Percentiles rank a stretch among this genome's conserved stretches.
Conservation (phyloP, 2,888 invertebrate species). For the Byasa hedistus region DNA sequence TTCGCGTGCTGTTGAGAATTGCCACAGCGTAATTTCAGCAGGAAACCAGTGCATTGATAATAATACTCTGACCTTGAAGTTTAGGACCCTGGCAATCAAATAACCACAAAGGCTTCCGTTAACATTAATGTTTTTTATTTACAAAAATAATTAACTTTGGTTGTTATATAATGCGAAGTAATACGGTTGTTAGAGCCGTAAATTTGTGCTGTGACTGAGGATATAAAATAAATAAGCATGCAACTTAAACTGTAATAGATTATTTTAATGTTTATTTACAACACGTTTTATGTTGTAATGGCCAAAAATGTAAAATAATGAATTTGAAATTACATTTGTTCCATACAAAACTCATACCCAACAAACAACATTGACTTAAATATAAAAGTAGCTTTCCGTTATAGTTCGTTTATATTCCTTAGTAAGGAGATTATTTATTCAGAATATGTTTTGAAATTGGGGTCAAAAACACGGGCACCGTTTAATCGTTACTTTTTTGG, state of each 20-base stretch:
- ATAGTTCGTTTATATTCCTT: background rate
- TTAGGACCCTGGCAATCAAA: conserved; percentile 30
- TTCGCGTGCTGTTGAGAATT: conserved; percentile 10
- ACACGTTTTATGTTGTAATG: background rate
- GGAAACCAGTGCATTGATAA: conserved; percentile 1
- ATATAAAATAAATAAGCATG: background rate
- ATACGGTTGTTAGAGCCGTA: background rate
- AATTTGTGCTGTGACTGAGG: background rate
- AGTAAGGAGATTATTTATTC: background rate
- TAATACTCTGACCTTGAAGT: conserved; percentile 31
- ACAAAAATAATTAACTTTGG: conserved; percentile 11
- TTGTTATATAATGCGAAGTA: background rate
- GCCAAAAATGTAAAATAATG: no score
- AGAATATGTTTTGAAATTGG: conserved; percentile 9
- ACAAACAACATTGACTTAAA: background rate
- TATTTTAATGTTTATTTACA: background rate
- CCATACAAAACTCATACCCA: background rate
- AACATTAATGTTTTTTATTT: conserved; percentile 27
- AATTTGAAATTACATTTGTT: background rate
- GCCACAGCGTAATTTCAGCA: background rate
- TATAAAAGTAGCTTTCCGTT: background rate
- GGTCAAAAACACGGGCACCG: conserved; percentile 20
- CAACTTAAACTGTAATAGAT: background rate
- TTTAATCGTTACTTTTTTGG: conserved; percentile 3
- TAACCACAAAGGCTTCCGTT: conserved; percentile 36